Evolutionary conservation across 2,797 vertebrate species (phyloP).

Genomic region (Anabas testudineus): DNA sequence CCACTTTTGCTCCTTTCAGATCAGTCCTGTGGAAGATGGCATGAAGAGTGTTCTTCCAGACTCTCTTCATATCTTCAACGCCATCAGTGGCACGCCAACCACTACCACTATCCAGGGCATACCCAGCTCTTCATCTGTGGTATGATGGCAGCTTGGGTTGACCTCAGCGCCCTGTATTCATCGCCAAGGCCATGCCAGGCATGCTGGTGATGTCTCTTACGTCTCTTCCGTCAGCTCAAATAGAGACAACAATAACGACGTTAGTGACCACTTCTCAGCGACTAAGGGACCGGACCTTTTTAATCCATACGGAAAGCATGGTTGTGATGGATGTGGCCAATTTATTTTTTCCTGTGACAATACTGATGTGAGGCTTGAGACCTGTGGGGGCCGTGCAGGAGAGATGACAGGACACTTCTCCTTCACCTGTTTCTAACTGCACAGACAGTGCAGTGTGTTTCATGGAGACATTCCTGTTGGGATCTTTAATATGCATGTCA

Average conservation of each 20-base stretch:
- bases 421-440: constrained; percentile 44
- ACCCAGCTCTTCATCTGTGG: constrained; percentile 95
- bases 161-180: not conserved
- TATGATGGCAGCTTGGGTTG: constrained; percentile 81
- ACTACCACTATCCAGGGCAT: constrained; percentile 94
- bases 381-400: not conserved
- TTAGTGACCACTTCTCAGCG: constrained; percentile 8
- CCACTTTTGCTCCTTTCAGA: constrained; percentile 82
- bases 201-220: constrained; percentile 31
- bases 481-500: constrained; percentile 69
- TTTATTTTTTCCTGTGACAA: constrained; percentile 1
- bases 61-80: constrained; percentile 97
- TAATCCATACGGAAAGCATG: constrained; percentile 7
- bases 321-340: constrained; percentile 23
- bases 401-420: constrained; percentile 9
- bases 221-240: constrained; percentile 26
- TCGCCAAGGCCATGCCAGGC: constrained; percentile 14
- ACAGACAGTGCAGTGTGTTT: constrained; percentile 66
- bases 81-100: constrained; percentile 97
- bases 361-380: constrained; percentile 11
- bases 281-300: constrained; percentile 48
- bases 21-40: constrained; percentile 91
- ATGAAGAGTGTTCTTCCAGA: constrained; percentile 92
- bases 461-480: constrained; percentile 70
- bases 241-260: constrained; percentile 31